phyloP scores from a whole-genome alignment of 1,140 invertebrate genomes.

The Macrobrachium rosenbergii region DNA sequence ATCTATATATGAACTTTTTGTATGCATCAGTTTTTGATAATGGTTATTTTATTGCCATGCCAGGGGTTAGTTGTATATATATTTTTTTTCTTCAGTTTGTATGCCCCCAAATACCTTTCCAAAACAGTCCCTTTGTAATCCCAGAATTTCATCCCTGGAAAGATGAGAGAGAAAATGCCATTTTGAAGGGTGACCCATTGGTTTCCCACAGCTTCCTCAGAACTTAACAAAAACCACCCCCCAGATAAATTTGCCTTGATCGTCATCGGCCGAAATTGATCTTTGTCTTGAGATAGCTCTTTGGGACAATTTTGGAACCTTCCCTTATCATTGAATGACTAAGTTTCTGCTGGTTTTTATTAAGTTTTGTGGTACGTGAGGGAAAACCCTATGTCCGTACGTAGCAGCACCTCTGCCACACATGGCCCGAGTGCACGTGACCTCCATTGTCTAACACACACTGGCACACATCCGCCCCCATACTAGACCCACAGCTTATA shows the following conservation, averaged over 20 bases:
- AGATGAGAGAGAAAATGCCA: slow-evolving; percentile 64
- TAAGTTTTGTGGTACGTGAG: slow-evolving; percentile 58
- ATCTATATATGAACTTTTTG: slow-evolving; percentile 39
- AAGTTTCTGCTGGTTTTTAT: slow-evolving; percentile 57
- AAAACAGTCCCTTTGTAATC: slow-evolving; percentile 61
- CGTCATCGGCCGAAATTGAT: background rate
- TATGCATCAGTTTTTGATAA: slow-evolving; percentile 52
- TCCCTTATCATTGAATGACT: slow-evolving; percentile 35
- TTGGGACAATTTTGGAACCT: slow-evolving; percentile 57
- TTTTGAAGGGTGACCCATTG: slow-evolving; percentile 61
- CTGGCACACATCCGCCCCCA: slow-evolving; percentile 57
- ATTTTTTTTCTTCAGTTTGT: slow-evolving; percentile 40
- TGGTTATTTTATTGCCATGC: slow-evolving; percentile 38
- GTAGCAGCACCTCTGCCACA: slow-evolving; percentile 63
- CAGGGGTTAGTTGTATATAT: slow-evolving; percentile 50
- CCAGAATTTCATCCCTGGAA: slow-evolving; percentile 59
- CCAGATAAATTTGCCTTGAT: too few species aligned
- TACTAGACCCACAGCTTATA: slow-evolving; percentile 58
- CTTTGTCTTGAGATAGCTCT: background rate
- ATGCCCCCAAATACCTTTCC: slow-evolving; percentile 59
- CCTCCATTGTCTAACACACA: slow-evolving; percentile 57
- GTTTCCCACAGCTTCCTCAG: slow-evolving; percentile 57
- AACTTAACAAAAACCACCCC: slow-evolving; percentile 60
- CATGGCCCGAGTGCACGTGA: slow-evolving; percentile 60
- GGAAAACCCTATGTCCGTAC: slow-evolving; percentile 56